Conservation (phyloP, 2,888 invertebrate genomes). For the Anthoptus insignis region DNA sequence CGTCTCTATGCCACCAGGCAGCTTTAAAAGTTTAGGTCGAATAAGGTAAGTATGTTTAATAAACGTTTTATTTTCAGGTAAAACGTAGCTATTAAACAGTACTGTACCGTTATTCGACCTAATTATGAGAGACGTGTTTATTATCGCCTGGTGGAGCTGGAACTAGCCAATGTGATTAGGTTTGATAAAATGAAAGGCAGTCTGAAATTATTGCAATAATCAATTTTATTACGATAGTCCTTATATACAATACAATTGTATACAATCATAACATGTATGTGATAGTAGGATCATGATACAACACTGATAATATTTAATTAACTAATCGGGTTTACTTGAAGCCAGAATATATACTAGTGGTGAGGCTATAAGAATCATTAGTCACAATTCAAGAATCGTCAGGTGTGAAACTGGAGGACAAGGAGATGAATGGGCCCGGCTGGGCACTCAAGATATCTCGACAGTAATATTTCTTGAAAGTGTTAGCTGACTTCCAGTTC, state of each 20-base stretch:
- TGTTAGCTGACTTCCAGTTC: conserved; percentile 2
- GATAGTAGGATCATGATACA: too few relatives aligned
- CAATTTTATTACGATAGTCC: background rate
- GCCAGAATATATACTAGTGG: too few relatives aligned
- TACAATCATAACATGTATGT: too few relatives aligned
- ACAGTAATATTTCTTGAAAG: conserved; percentile 8
- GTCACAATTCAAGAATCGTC: too few relatives aligned
- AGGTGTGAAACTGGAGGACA: too few relatives aligned
- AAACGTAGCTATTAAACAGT: background rate
- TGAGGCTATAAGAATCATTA: too few relatives aligned
- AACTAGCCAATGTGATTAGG: conserved; percentile 3
- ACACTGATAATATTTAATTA: too few relatives aligned
- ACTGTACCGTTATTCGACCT: conserved; percentile 1
- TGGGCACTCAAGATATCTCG: too few relatives aligned
- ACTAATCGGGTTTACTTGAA: too few relatives aligned
- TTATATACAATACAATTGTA: too few relatives aligned
- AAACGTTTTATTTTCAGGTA: conserved; percentile 10
- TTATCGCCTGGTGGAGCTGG: background rate
- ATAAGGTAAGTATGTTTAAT: conserved; percentile 4
- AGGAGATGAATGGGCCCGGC: too few relatives aligned
- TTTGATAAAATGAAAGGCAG: background rate
- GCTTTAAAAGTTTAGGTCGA: background rate
- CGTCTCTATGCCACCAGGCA: background rate
- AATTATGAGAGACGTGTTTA: background rate
- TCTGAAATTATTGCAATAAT: too few relatives aligned